These are phyloP conservation scores for Eubasilissa regina DNA, from an alignment of 1,140 invertebrate genomes.

Conservation along the genomic window DNA sequence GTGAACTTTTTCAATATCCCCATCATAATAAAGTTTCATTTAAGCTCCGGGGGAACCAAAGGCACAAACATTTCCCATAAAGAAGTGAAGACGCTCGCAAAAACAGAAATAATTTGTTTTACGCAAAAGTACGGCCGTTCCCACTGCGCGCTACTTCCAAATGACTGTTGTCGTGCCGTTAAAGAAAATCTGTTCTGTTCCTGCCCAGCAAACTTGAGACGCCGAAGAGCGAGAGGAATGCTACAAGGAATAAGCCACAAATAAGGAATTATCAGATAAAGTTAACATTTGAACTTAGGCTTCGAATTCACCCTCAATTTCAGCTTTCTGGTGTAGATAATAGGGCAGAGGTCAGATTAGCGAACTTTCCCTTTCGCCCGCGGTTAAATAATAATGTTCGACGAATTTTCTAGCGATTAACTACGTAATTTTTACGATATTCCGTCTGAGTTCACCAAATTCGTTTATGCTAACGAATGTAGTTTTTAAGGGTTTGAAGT, in stretches of 20 bases:
- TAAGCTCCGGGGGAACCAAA: not conserved
- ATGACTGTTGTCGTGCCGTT: not conserved
- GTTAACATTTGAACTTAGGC: not conserved
- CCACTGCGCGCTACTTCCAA: not conserved
- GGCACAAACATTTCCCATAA: constrained; percentile 22
- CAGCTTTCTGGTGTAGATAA: not conserved
- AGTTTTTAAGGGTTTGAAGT: no score
- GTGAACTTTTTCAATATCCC: constrained; percentile 26
- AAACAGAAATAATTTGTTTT: constrained; percentile 16
- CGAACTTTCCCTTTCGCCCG: not conserved
- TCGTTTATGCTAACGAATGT: no score
- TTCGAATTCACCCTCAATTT: constrained; percentile 19
- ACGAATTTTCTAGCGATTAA: not conserved
- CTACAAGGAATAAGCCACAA: not conserved
- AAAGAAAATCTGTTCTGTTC: constrained; percentile 13
- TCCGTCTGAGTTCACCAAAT: no score
- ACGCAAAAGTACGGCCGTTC: not conserved
- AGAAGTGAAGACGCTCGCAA: not conserved
- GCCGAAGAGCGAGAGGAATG: not conserved
- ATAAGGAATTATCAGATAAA: constrained; percentile 7
- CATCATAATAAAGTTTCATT: constrained; percentile 35
- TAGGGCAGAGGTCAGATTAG: not conserved
- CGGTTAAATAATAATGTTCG: not conserved
- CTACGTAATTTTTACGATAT: not conserved
- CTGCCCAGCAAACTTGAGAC: not conserved